These are phyloP conservation scores for Phoenicopterus ruber DNA, from an alignment of 2,113 vertebrate genomes.

Conservation along the genomic window DNA sequence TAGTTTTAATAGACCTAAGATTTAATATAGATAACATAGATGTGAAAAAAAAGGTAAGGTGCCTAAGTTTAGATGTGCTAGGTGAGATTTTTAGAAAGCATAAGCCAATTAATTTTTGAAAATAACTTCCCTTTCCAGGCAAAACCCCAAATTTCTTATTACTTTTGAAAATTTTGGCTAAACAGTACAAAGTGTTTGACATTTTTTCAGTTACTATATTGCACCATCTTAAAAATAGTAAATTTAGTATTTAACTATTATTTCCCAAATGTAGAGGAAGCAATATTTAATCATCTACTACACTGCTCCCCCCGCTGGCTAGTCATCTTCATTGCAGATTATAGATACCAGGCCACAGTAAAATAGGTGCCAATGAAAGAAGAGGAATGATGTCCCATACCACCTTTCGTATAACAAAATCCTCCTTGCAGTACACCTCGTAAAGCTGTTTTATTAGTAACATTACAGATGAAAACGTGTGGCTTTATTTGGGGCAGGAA, in stretches of 20 bases:
- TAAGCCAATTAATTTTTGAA: neutral
- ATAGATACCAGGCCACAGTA: neutral
- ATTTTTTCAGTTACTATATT: neutral
- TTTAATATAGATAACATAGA: neutral
- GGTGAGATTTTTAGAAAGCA: neutral
- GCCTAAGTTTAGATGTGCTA: neutral
- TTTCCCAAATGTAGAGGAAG: neutral
- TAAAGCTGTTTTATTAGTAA: neutral
- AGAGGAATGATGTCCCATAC: neutral
- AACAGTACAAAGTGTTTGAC: neutral
- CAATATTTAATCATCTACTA: neutral
- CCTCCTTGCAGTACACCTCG: neutral
- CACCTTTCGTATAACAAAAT: neutral
- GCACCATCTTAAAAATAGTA: neutral
- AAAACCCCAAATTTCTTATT: neutral
- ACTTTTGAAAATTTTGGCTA: neutral
- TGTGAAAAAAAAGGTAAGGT: neutral
- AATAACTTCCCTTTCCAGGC: neutral
- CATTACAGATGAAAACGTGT: neutral
- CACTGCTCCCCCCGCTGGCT: neutral
- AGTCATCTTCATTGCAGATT: neutral
- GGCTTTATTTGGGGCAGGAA: neutral
- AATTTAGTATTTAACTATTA: neutral
- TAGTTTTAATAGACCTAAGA: neutral
- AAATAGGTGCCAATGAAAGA: neutral